Evolutionary conservation across 1,140 invertebrate genomes (phyloP).

Genomic region (Nasonia longicornis): DNA sequence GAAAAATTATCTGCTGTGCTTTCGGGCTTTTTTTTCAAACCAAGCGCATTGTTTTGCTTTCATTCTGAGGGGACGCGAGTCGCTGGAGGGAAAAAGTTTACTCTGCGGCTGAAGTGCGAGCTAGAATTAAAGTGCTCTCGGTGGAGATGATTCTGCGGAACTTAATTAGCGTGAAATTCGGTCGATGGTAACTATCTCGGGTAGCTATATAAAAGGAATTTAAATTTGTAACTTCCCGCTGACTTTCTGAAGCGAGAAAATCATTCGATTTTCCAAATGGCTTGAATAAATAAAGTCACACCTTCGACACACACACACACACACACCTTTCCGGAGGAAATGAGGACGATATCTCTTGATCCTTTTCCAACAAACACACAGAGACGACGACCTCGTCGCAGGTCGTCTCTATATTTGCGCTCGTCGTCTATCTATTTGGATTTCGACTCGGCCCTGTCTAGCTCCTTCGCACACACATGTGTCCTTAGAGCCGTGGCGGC

Average conservation of each 20-base stretch:
- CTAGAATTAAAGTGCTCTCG: neutral
- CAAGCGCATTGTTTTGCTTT: conserved; percentile 25
- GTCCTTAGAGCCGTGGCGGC: neutral
- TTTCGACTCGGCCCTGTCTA: neutral
- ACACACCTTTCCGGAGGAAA: conserved; percentile 2
- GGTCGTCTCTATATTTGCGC: conserved; percentile 18
- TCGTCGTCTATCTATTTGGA: conserved; percentile 20
- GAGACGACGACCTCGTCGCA: neutral
- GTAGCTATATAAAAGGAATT: too few relatives aligned
- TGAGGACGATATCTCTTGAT: neutral
- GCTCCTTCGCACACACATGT: neutral
- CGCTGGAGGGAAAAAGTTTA: neutral
- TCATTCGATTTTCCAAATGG: too few relatives aligned
- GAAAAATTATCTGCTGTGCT: conserved; percentile 18
- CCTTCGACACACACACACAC: neutral
- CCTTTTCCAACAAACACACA: neutral
- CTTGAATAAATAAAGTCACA: too few relatives aligned
- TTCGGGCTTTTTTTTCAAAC: neutral
- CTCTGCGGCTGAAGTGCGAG: neutral
- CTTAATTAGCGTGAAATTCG: neutral
- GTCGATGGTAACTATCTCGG: too few relatives aligned
- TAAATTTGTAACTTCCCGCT: too few relatives aligned
- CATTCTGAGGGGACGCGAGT: neutral
- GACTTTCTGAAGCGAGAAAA: too few relatives aligned
- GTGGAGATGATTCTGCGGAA: neutral